Evolutionary conservation across 2,888 invertebrate genomes (phyloP).

Genomic region (Acanthosoma haemorrhoidale): DNA sequence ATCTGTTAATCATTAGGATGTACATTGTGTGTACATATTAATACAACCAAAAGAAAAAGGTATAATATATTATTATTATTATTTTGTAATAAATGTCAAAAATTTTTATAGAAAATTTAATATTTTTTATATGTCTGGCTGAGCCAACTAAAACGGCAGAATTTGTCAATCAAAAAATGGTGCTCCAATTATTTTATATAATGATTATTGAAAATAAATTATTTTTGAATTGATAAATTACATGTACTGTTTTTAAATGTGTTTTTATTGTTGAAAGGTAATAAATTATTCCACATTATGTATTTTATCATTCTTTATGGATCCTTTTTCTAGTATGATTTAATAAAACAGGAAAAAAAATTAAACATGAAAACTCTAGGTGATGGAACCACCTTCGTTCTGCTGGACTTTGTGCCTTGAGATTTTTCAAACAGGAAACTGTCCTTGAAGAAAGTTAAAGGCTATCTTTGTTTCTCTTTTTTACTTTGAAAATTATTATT

Average conservation of each 20-base stretch:
- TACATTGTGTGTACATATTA: not conserved
- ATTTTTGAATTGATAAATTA: conserved; percentile 2
- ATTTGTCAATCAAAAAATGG: conserved; percentile 19
- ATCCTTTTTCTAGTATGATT: too few relatives aligned
- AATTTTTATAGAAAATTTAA: not conserved
- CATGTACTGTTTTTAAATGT: not conserved
- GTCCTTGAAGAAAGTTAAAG: too few relatives aligned
- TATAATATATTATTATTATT: not conserved
- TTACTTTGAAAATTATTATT: too few relatives aligned
- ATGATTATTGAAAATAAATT: not conserved
- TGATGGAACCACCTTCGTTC: too few relatives aligned
- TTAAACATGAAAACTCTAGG: too few relatives aligned
- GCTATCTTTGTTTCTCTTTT: too few relatives aligned
- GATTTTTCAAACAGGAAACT: too few relatives aligned
- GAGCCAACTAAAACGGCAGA: not conserved
- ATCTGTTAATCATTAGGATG: not conserved
- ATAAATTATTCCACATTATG: conserved; percentile 1
- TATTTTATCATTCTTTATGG: too few relatives aligned
- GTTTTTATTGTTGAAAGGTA: not conserved
- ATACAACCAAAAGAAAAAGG: not conserved
- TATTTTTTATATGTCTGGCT: not conserved
- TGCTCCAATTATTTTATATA: conserved; percentile 20
- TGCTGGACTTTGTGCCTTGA: too few relatives aligned
- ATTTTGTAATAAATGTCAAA: not conserved
- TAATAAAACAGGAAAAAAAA: too few relatives aligned